A percentile compares a stretch with the other conserved stretches of the same genome.
These are phyloP conservation scores for Troides aeacus DNA, from an alignment of 2,888 invertebrate genomes.

Conservation along the genomic window DNA sequence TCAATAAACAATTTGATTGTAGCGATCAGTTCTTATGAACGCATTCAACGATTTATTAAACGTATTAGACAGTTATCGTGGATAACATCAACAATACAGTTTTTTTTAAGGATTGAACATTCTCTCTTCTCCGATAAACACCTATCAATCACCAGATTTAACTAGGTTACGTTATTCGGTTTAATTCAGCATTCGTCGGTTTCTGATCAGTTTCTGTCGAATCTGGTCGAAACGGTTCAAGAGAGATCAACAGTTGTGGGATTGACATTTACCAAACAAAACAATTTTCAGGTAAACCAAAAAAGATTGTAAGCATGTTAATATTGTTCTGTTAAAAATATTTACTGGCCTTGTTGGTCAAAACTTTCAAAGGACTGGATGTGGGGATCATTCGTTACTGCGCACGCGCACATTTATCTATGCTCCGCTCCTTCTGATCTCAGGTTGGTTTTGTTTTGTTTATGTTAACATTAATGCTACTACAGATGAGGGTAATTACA, in stretches of 20 bases:
- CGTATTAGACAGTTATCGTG: neutral
- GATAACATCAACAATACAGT: neutral
- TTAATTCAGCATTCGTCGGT: too few species aligned
- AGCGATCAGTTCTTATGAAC: slow-evolving; percentile 12
- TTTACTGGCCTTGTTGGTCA: neutral
- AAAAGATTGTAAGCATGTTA: too few species aligned
- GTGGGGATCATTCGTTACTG: slow-evolving; percentile 47
- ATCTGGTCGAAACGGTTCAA: too few species aligned
- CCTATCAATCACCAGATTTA: too few species aligned
- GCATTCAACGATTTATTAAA: neutral
- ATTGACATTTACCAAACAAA: neutral
- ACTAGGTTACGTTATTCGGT: too few species aligned
- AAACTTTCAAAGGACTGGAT: slow-evolving; percentile 35
- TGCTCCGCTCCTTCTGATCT: slow-evolving; percentile 24
- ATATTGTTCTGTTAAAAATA: neutral
- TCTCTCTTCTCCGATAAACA: neutral
- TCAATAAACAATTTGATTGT: slow-evolving; percentile 10
- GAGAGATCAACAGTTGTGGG: too few species aligned
- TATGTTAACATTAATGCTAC: slow-evolving; percentile 8
- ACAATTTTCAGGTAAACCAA: neutral
- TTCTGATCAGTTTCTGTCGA: too few species aligned
- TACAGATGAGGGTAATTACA: slow-evolving; percentile 18
- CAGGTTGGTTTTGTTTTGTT: slow-evolving; percentile 12
- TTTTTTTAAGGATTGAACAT: neutral
- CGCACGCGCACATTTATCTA: slow-evolving; percentile 47